These are phyloP conservation scores for Pteronura brasiliensis DNA, from an alignment of 2,113 vertebrate species.

Conservation along the genomic window DNA sequence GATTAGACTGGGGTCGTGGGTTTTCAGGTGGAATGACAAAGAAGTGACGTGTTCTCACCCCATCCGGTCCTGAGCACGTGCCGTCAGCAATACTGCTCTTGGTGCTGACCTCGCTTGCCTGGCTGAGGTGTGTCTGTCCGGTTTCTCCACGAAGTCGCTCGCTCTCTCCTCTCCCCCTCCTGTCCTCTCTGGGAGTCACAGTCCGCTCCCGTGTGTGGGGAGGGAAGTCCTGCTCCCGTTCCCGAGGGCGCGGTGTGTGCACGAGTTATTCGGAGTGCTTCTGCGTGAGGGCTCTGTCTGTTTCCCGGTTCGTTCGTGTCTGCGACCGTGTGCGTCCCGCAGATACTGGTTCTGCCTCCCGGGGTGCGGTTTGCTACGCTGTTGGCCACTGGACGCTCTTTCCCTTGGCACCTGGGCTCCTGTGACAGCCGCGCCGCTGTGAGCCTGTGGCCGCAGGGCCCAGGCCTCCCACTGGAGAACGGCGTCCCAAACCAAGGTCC, in stretches of 20 bases:
- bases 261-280: not conserved
- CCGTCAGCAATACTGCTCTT: rapidly evolving
- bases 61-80: rapidly evolving
- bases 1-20: not conserved
- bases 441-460: too few relatives aligned
- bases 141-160: not conserved
- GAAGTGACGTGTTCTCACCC: rapidly evolving
- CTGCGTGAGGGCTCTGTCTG: not conserved
- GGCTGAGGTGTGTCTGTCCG: not conserved
- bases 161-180: not conserved
- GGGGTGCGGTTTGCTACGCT: not conserved
- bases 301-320: not conserved
- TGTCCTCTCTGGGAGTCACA: not conserved
- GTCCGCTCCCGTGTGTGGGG: rapidly evolving
- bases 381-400: not conserved
- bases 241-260: not conserved
- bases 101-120: not conserved
- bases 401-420: not conserved
- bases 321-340: rapidly evolving
- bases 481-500: not conserved
- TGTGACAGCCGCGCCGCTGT: not conserved
- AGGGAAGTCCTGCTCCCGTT: rapidly evolving
- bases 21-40: not conserved
- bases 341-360: too few relatives aligned
- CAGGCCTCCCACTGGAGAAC: not conserved